Evolutionary conservation across 1,140 invertebrate genomes (phyloP), one percentile per base, ranked within the genome.

Genomic region (Pygmarrhopalites habei): DNA sequence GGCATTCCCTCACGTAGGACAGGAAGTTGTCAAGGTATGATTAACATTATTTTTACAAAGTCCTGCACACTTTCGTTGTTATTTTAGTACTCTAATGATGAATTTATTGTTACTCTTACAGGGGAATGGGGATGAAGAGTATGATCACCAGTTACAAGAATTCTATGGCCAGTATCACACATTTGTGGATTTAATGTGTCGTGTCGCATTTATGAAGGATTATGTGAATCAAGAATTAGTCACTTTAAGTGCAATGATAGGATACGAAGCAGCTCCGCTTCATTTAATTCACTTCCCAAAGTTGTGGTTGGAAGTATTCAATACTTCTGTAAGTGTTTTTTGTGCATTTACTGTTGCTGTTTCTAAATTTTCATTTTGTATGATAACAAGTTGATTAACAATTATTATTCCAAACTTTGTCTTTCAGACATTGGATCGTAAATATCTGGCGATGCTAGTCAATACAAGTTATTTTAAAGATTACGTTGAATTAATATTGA

Each of bases 111-210:
- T n/a, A 19, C 19, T 49, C 5, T 28, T 58, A 7, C 72, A 82
- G 75, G 88, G 88, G 19, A 77, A 84, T 15, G 89, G n/a, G n/a
- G n/a, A 92, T 78, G 82, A 83, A 10, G 85, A 87, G 21, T 92
- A 91, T 72, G 89, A 92, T 71, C 79, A 80, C 49, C 85, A 86
- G 2, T 75, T 92, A 21, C 78, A 85, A 30, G 85, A 86, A 52
- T 92, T 88, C 74, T 92, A 87, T 73, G 75, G 82, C 44, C 88
- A 88, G 0, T 92, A 92, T 76, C 89, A 92, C 73, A 82, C 85
- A 53, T 83, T 92, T 46, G 82, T 92, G 67, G 92, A 95, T 74
- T 85, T 90, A 21, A 86, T 95, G 79, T 90, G 90, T 75, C 81
- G 92, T 19, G 81, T 95, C 64, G 91, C 91, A 41, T 70, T 70